Evolutionary conservation across 2,113 vertebrate species (phyloP).

Genomic region (Rhynchopsitta pachyrhyncha): DNA sequence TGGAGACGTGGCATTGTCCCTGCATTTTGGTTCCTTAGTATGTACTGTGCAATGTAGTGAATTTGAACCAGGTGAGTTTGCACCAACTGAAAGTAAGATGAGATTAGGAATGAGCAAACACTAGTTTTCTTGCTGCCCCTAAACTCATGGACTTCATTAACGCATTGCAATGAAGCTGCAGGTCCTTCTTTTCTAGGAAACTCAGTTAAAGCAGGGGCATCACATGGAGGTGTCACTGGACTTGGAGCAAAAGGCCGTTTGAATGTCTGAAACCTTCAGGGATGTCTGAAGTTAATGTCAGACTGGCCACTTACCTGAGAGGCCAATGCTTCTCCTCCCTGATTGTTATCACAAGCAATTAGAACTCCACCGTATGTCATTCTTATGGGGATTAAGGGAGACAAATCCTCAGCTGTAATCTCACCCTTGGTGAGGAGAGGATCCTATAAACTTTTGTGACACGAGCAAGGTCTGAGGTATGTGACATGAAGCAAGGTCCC

Average conservation of each 20-base stretch:
- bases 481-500: background rate
- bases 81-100: background rate
- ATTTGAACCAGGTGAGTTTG: background rate
- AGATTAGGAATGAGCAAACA: background rate
- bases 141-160: background rate
- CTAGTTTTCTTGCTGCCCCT: background rate
- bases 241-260: background rate
- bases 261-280: background rate
- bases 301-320: background rate
- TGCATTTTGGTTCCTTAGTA: background rate
- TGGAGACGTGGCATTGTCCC: background rate
- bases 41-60: background rate
- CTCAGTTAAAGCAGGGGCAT: background rate
- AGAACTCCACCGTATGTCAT: background rate
- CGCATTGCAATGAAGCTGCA: background rate
- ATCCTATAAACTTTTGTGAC: background rate
- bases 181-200: background rate
- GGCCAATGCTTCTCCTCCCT: background rate
- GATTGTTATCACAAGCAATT: background rate
- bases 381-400: background rate
- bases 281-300: background rate
- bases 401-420: background rate
- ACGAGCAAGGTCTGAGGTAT: background rate
- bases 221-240: accelerated
- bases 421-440: background rate